Base-by-base conservation (phyloP, 1,140 invertebrate genomes). In the Panulirus ornatus region DNA sequence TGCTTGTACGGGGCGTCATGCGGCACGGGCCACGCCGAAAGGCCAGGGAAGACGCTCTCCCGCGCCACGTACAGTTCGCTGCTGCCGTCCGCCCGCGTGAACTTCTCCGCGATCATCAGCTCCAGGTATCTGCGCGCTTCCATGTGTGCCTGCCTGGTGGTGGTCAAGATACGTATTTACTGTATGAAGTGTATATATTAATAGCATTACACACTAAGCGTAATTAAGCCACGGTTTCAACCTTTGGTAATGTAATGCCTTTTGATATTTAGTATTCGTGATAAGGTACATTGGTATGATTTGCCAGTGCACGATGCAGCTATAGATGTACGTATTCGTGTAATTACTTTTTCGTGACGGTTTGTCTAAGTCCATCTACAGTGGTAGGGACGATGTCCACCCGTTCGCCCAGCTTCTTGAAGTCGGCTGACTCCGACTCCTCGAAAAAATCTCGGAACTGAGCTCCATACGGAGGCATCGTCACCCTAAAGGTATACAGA, bases 381-480 rank as follows among this genome's bases (percentile, higher is more conserved):
- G 86, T 38, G 11, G 86, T 81, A 2, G 86, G 36, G 36, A 88
- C 86, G 36, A 88, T 88, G 51, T 88, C 63, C 6, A 88, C 86
- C 14, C 86, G 19, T 34, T 88, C 86, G 38, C 86, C 86, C 30
- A 88, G 58, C 38, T 75, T 88, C 63, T 88, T 40, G 27, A 88
- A 88, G n/a, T 88, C 86, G 2, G 6, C 14, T 19, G 86, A 88
- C n/a, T 88, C 86, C 16, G 86, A 88, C 36, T 81, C 22, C 42
- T 88, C 81, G 86, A 88, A 88, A 75, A 88, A 88, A n/a, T 88
- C 86, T 2, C 76, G 76, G 58, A 88, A 88, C 44, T 82, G 75
- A 42, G 86, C 86, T 47, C 86, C 86, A 34, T 88, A 88, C 8
- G 86, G 86, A 11, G 86, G 86, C 86, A 88, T 88, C 54, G 86